Conservation (phyloP, 92 coral and sea anemone genomes). For the Phenganax stokvisi region DNA sequence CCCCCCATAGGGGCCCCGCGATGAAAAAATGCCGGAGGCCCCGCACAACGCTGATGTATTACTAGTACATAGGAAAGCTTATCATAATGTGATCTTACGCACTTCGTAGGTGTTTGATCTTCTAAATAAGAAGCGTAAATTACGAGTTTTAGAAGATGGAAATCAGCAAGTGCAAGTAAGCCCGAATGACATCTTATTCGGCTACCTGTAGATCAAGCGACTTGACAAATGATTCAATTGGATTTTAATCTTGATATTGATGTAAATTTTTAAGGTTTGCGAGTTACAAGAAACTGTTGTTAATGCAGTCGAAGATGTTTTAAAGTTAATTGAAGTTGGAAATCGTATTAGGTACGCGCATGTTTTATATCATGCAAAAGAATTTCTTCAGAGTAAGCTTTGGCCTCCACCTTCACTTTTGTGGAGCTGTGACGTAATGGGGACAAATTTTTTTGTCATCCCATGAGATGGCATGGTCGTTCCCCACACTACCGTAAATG, state of each 20-base stretch:
- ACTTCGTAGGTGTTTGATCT: slow-evolving; percentile 76
- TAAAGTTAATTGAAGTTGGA: slow-evolving; percentile 90
- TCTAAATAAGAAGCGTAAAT: slow-evolving; percentile 74
- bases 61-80: not conserved
- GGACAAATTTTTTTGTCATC: no score
- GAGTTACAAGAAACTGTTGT: slow-evolving; percentile 86
- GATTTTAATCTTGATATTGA: not conserved
- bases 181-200: not conserved
- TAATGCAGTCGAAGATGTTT: slow-evolving; percentile 81
- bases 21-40: no score
- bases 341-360: slow-evolving; percentile 73
- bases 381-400: not conserved
- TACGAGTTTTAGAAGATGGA: slow-evolving; percentile 92
- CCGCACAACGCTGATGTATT: no score
- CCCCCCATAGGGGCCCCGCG: no score
- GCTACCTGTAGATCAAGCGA: not conserved
- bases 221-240: not conserved
- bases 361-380: no score
- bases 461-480: not conserved
- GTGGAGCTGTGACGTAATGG: no score
- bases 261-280: slow-evolving; percentile 62
- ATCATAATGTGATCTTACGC: not conserved
- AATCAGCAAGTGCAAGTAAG: slow-evolving; percentile 96
- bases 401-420: no score
- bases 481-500: not conserved